Evolutionary conservation across 2,797 vertebrate species (phyloP).

Genomic region (Tympanoctomys barrerae): DNA sequence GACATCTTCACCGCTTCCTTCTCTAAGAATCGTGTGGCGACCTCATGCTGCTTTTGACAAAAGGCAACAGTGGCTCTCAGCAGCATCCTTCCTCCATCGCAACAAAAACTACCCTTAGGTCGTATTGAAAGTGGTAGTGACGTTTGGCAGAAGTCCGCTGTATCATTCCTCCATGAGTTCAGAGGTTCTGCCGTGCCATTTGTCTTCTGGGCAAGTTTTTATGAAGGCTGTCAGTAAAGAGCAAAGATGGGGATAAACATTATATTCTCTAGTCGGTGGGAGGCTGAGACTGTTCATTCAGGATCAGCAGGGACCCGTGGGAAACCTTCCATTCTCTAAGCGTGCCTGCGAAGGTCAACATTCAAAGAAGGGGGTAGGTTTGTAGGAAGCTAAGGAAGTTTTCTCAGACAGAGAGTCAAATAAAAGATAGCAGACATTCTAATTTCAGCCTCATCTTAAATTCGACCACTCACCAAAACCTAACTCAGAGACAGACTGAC

Average conservation of each 20-base stretch:
- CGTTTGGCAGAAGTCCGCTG: conserved; percentile 69
- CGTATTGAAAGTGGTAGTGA: not conserved
- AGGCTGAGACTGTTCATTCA: conserved; percentile 85
- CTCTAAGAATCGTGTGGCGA: not conserved
- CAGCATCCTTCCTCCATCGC: not conserved
- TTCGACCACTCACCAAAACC: conserved; percentile 80
- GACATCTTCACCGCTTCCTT: not conserved
- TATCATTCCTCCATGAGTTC: conserved; percentile 84
- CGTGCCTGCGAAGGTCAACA: conserved; percentile 78
- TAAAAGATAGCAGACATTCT: conserved; percentile 82
- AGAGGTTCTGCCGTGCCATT: conserved; percentile 76
- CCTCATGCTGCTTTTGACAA: conserved; percentile 26
- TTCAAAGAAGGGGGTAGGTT: conserved; percentile 80
- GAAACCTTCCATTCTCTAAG: conserved; percentile 84
- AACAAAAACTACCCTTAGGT: not conserved
- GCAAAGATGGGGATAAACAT: conserved; percentile 84
- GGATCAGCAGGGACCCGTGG: conserved; percentile 87
- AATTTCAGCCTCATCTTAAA: conserved; percentile 83
- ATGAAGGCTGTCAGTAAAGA: conserved; percentile 87
- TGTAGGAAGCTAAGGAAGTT: conserved; percentile 76
- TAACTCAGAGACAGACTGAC: conserved; percentile 80
- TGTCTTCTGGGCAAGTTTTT: conserved; percentile 84
- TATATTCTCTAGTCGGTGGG: conserved; percentile 84
- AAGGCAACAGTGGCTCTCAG: not conserved
- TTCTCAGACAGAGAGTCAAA: conserved; percentile 81